These are phyloP conservation scores for Sabatieria punctata DNA, from an alignment of 2,888 invertebrate species.

Conservation along the genomic window DNA sequence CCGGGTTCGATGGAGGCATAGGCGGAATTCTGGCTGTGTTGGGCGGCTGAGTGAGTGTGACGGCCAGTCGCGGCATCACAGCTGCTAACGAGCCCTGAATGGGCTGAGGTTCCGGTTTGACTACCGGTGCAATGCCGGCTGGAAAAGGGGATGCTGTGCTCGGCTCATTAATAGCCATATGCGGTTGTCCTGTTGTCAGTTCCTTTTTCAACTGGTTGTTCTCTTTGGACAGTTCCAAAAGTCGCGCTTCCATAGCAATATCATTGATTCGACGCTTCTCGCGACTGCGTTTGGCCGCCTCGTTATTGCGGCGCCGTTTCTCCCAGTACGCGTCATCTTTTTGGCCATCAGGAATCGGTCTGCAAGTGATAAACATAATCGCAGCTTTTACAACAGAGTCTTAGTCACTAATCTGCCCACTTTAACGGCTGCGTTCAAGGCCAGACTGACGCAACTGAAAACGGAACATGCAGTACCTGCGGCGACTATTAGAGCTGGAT, in stretches of 20 bases:
- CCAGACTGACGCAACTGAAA: neutral
- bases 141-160: slow-evolving; percentile 64
- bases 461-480: neutral
- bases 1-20: too few relatives aligned
- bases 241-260: slow-evolving; percentile 82
- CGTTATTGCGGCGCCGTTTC: slow-evolving; percentile 80
- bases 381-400: too few relatives aligned
- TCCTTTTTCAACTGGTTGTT: slow-evolving; percentile 84
- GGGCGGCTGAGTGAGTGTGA: slow-evolving; percentile 39
- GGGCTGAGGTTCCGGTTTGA: neutral
- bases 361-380: too few relatives aligned
- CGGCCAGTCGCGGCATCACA: slow-evolving; percentile 44
- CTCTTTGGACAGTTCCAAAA: slow-evolving; percentile 81
- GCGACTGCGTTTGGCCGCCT: slow-evolving; percentile 86
- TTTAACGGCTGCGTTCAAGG: too few relatives aligned
- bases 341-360: slow-evolving; percentile 70
- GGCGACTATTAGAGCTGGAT: neutral
- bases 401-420: too few relatives aligned
- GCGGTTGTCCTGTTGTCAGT: slow-evolving; percentile 62
- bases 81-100: too few relatives aligned
- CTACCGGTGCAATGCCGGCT: slow-evolving; percentile 55
- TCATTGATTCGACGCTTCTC: slow-evolving; percentile 90
- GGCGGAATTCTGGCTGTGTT: too few relatives aligned
- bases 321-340: slow-evolving; percentile 97
- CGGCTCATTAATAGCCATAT: slow-evolving; percentile 43